Evolutionary conservation across 64 coral and sea anemone genomes (phyloP), one percentile per base, ranked within the genome.

Genomic region (Cladopsammia gracilis): DNA sequence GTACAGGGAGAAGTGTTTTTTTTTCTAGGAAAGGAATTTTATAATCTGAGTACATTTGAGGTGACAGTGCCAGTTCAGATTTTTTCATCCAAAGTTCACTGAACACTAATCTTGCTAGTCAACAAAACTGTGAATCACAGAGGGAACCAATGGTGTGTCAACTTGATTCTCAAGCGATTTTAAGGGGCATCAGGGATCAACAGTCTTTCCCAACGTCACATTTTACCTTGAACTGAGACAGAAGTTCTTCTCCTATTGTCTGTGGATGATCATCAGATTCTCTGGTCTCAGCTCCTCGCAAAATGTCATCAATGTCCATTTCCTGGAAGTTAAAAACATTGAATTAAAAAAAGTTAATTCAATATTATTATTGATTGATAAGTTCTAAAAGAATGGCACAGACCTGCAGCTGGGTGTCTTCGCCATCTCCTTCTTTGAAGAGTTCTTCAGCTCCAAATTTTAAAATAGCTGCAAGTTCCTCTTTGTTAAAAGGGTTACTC

Each of bases 381-480:
- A 34, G 2, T 34, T 34, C 34, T 34, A 0, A 34, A 34, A 34
- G 34, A 34, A 86, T 51, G 2, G 22, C 5, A 2, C 70, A 46
- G 26, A 90, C 98, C 94, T 99, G 98, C 50, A 99, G 56, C 54
- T 99, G 91, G 23, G 71, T 84, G 18, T 99, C 98, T 34, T 96
- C 98, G 6, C 95, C 98, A 58, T 99, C 98, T 20, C 88, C 94
- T 85, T 99, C 98, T 78, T 99, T 99, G 62, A 99, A 99, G 14
- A 99, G 65, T 34, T 99, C 98, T 88, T 99, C 98, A 43, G 98
- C 98, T n/a, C 98, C 98, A 87, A 99, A 99, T 64, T 99, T 99
- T 7, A 99, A 79, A 52, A 99, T 99, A 19, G 88, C 95, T n/a
- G 98, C 88, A 50, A 99, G 92, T 78, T 99, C 98, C 5, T 99